phyloP scores from a whole-genome alignment of 2,797 vertebrate species.

The Sebastes nivosus region DNA sequence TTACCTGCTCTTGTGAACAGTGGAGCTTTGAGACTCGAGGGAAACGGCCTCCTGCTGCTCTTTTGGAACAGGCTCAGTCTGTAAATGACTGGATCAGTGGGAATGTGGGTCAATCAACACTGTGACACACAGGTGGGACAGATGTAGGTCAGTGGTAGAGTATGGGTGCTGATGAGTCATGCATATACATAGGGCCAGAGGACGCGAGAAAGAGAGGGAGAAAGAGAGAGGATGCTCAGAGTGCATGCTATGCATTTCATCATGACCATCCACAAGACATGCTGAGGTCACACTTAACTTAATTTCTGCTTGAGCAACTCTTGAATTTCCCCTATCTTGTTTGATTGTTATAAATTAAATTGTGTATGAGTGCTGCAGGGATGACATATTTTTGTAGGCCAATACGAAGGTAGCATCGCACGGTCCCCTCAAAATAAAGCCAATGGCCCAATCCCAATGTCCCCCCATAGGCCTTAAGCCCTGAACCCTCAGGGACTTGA shows the following conservation, averaged over 20 bases:
- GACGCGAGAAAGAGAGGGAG: not conserved
- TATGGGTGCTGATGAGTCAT: conserved; percentile 66
- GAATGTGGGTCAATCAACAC: conserved; percentile 64
- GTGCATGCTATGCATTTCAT: not conserved
- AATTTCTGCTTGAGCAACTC: not conserved
- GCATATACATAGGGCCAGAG: not conserved
- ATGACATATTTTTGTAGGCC: not conserved
- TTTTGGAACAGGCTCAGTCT: conserved; percentile 18
- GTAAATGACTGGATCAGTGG: conserved; percentile 55
- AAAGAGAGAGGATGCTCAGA: not conserved
- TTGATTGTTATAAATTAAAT: not conserved
- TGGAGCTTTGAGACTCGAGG: not conserved
- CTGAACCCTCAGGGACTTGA: too few relatives aligned
- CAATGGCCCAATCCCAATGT: too few relatives aligned
- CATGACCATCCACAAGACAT: not conserved
- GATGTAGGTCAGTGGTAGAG: conserved; percentile 59
- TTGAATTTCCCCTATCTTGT: not conserved
- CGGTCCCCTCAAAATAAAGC: too few relatives aligned
- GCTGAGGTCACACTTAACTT: not conserved
- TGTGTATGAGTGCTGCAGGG: not conserved
- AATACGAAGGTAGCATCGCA: too few relatives aligned
- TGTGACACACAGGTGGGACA: conserved; percentile 67
- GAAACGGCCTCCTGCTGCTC: conserved; percentile 13
- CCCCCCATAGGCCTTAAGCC: too few relatives aligned
- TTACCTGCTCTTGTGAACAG: not conserved